A percentile compares a stretch with the other conserved stretches of the same genome.
Evolutionary conservation across 2,797 vertebrate species (phyloP).

Genomic region (Pseudocheirus occidentalis): DNA sequence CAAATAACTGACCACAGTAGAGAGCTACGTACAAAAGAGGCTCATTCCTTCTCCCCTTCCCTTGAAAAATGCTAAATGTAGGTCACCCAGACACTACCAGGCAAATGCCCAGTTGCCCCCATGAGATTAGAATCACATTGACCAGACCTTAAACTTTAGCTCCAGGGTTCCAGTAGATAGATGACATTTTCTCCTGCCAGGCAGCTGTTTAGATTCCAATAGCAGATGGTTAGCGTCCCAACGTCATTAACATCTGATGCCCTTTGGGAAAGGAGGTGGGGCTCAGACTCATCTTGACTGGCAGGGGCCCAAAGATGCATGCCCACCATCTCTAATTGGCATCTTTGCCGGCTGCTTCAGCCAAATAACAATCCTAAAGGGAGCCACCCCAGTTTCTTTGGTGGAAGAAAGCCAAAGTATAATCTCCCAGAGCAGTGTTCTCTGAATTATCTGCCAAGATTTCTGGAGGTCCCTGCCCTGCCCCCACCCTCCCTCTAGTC

Average conservation of each 20-base stretch:
- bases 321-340: background rate
- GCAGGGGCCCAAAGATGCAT: background rate
- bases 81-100: background rate
- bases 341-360: background rate
- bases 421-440: background rate
- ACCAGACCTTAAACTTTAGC: constrained; percentile 32
- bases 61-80: background rate
- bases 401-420: background rate
- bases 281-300: background rate
- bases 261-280: constrained; percentile 19
- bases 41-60: background rate
- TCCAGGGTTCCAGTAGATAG: background rate
- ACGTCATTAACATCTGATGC: constrained; percentile 41
- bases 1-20: background rate
- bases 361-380: background rate
- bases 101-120: background rate
- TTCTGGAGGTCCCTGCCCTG: background rate
- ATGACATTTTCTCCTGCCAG: background rate
- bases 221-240: constrained; percentile 61
- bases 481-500: too few relatives aligned
- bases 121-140: background rate
- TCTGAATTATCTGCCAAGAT: background rate
- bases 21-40: background rate
- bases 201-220: constrained; percentile 49
- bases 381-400: background rate